These are phyloP conservation scores for Poecile atricapillus DNA, from an alignment of 2,113 vertebrate species.

Conservation along the genomic window DNA sequence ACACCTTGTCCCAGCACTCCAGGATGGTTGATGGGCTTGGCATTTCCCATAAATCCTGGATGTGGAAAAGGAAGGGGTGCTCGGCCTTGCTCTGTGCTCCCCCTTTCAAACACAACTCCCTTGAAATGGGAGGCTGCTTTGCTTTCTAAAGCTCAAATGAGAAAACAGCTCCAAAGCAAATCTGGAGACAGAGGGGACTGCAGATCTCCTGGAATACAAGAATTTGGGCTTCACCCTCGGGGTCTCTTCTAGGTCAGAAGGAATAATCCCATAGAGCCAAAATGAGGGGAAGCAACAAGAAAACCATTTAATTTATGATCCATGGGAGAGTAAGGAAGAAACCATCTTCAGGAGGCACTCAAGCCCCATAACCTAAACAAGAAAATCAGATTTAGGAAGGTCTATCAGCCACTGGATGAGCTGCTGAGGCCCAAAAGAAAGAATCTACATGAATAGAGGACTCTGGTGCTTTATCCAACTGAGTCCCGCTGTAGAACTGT, in stretches of 20 bases:
- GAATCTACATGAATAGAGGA: not conserved
- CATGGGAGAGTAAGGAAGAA: not conserved
- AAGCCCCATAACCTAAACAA: not conserved
- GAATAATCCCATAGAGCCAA: not conserved
- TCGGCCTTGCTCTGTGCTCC: not conserved
- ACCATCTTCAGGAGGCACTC: not conserved
- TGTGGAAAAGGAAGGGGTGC: not conserved
- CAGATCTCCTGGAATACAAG: not conserved
- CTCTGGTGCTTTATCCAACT: not conserved
- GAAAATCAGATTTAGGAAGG: not conserved
- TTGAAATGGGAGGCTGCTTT: not conserved
- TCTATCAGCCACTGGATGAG: not conserved
- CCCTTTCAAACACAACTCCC: not conserved
- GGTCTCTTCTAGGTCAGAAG: not conserved
- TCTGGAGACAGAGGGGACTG: rapidly evolving
- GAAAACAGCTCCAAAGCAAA: not conserved
- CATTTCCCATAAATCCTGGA: not conserved
- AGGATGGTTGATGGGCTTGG: rapidly evolving
- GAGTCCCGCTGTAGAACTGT: not conserved
- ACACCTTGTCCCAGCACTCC: rapidly evolving
- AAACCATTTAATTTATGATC: not conserved
- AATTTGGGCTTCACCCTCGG: not conserved
- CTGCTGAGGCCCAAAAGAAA: not conserved
- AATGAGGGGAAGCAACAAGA: not conserved
- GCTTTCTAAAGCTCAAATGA: not conserved